These are phyloP conservation scores for Lithosia quadra DNA, from an alignment of 2,888 invertebrate species.

Conservation along the genomic window DNA sequence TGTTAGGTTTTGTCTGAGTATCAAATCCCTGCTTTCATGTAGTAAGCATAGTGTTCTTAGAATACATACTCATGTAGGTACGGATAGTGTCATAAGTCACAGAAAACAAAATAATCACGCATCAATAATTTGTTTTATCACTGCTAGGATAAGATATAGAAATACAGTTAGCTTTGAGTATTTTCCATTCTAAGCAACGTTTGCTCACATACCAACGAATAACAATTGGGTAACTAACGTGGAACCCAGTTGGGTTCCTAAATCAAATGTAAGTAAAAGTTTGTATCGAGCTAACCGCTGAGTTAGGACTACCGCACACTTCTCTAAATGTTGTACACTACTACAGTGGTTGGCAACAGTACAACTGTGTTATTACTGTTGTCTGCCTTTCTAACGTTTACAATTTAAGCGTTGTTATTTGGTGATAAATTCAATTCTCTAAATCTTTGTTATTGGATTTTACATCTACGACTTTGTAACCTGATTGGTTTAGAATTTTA, in stretches of 20 bases:
- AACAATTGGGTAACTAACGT: conserved; percentile 55
- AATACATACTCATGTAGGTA: no score
- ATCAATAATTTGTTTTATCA: neutral
- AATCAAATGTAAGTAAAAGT: conserved; percentile 63
- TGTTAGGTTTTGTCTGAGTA: no score
- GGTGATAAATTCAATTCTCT: neutral
- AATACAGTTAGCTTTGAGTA: neutral
- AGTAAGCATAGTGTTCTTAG: no score
- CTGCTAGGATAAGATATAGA: neutral
- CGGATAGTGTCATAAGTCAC: no score
- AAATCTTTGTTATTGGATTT: neutral
- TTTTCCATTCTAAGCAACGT: conserved; percentile 17
- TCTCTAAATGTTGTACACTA: conserved; percentile 22
- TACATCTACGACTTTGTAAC: neutral
- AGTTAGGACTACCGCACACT: conserved; percentile 37
- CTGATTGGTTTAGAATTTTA: no score
- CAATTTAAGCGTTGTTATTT: conserved; percentile 2
- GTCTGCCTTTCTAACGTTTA: conserved; percentile 21
- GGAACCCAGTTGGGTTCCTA: conserved; percentile 53
- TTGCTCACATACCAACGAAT: conserved; percentile 21
- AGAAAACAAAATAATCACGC: no score
- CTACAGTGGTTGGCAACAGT: conserved; percentile 23
- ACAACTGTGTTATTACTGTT: conserved; percentile 24
- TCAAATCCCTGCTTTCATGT: no score
- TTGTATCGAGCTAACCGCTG: conserved; percentile 52